Conservation (phyloP, 2,113 vertebrate species). For the Clarias macrocephalus region DNA sequence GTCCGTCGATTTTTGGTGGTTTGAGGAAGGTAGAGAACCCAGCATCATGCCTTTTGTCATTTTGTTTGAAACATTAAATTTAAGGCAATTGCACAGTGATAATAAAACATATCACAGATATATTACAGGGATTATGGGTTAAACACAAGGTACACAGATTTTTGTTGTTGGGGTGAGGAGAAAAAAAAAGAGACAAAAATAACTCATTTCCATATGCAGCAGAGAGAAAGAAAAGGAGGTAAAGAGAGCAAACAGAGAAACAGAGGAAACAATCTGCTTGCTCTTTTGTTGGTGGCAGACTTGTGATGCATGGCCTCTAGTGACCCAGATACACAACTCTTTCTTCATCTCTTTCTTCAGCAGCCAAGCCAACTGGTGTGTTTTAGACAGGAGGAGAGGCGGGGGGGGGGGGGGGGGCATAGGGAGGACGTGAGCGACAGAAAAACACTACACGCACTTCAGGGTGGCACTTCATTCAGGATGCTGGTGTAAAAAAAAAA, state of each 20-base stretch:
- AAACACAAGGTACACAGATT: neutral
- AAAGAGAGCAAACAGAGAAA: constrained; percentile 46
- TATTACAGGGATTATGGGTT: neutral
- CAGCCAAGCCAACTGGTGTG: constrained; percentile 59
- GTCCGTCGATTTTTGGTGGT: neutral
- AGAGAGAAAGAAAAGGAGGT: neutral
- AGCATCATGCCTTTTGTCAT: neutral
- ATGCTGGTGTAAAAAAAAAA: constrained; percentile 28
- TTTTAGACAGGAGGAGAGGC: constrained; percentile 54
- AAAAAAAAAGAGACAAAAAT: neutral
- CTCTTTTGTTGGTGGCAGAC: constrained; percentile 66
- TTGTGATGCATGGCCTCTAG: constrained; percentile 77
- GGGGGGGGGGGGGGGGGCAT: constrained; percentile 36
- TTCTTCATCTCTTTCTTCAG: constrained; percentile 49
- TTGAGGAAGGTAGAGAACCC: neutral
- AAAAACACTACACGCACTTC: neutral
- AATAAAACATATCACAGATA: neutral
- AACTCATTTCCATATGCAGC: neutral
- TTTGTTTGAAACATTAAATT: neutral
- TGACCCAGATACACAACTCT: constrained; percentile 74
- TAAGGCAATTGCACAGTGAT: neutral
- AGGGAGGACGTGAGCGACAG: neutral
- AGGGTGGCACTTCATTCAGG: constrained; percentile 1
- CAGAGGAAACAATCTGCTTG: constrained; percentile 64
- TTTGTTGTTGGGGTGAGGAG: neutral